These are phyloP conservation scores for Microcaecilia unicolor DNA, from an alignment of 2,797 vertebrate species.

Conservation along the genomic window DNA sequence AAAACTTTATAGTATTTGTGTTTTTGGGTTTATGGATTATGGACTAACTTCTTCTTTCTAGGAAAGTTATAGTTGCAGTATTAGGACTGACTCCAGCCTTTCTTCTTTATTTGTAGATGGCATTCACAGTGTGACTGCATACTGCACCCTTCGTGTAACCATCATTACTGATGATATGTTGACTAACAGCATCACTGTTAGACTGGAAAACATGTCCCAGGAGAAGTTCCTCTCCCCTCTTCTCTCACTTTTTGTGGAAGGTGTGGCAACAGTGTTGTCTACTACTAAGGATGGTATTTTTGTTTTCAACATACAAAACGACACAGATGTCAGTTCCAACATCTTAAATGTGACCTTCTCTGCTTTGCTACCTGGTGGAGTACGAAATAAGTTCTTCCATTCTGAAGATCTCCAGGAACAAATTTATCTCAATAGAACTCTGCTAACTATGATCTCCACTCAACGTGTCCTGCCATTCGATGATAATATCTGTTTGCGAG, in stretches of 20 bases:
- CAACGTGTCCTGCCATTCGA: constrained; percentile 94
- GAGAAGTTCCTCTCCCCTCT: constrained; percentile 90
- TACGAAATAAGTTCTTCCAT: constrained; percentile 72
- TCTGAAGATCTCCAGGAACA: constrained; percentile 95
- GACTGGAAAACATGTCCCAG: constrained; percentile 96
- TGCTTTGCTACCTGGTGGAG: constrained; percentile 74
- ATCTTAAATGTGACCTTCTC: constrained; percentile 95
- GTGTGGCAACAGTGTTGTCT: constrained; percentile 84
- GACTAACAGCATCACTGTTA: constrained; percentile 94
- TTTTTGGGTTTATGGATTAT: too few species aligned
- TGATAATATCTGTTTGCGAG: constrained; percentile 93
- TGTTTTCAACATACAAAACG: constrained; percentile 92
- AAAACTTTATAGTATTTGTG: too few species aligned
- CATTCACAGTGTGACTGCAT: constrained; percentile 63
- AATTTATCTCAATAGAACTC: constrained; percentile 90
- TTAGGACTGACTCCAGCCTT: background rate
- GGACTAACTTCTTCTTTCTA: too few species aligned
- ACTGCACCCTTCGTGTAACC: constrained; percentile 83
- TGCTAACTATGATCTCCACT: constrained; percentile 76
- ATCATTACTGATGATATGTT: constrained; percentile 97
- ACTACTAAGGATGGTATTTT: constrained; percentile 80
- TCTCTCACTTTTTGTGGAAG: constrained; percentile 83
- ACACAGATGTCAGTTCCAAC: constrained; percentile 83
- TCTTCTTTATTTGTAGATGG: constrained; percentile 60
- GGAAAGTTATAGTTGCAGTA: too few species aligned